Percentiles rank a stretch among this genome's conserved stretches.
These are phyloP conservation scores for Campoletis raptor DNA, from an alignment of 2,888 invertebrate species.

Conservation along the genomic window DNA sequence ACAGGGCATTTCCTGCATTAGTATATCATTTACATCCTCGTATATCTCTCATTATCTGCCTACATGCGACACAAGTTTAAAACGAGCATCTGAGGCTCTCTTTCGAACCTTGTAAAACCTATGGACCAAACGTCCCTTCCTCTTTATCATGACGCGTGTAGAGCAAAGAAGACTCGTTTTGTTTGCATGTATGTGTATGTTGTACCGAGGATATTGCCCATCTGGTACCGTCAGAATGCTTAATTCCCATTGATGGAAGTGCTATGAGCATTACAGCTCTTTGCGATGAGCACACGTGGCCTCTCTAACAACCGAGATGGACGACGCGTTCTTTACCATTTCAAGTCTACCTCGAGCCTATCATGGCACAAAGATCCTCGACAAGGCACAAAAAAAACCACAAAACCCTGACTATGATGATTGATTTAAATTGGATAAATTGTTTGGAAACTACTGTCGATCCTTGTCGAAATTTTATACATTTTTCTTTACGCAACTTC, in stretches of 20 bases:
- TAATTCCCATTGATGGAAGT: constrained; percentile 55
- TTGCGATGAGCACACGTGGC: constrained; percentile 45
- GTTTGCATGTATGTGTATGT: not conserved
- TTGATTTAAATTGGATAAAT: constrained; percentile 22
- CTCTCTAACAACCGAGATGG: constrained; percentile 50
- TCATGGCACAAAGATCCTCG: constrained; percentile 51
- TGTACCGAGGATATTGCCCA: constrained; percentile 51
- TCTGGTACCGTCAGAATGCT: constrained; percentile 57
- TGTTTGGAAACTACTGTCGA: not conserved
- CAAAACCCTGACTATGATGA: constrained; percentile 29
- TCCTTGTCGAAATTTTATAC: not conserved
- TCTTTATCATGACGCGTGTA: constrained; percentile 28
- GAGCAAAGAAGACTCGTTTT: constrained; percentile 43
- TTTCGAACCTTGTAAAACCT: constrained; percentile 22
- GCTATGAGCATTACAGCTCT: constrained; percentile 22
- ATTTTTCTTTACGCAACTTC: not conserved
- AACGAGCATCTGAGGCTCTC: constrained; percentile 49
- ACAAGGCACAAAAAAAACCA: constrained; percentile 3
- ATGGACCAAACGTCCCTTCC: not conserved
- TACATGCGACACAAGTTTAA: constrained; percentile 68
- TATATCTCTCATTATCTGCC: constrained; percentile 79
- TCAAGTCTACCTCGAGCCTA: constrained; percentile 49
- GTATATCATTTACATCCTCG: constrained; percentile 79
- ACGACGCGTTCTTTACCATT: constrained; percentile 32
- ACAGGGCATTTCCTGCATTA: constrained; percentile 81